These are phyloP conservation scores for Stenopsyche tienmushanensis DNA, from an alignment of 1,140 invertebrate genomes.

Conservation along the genomic window DNA sequence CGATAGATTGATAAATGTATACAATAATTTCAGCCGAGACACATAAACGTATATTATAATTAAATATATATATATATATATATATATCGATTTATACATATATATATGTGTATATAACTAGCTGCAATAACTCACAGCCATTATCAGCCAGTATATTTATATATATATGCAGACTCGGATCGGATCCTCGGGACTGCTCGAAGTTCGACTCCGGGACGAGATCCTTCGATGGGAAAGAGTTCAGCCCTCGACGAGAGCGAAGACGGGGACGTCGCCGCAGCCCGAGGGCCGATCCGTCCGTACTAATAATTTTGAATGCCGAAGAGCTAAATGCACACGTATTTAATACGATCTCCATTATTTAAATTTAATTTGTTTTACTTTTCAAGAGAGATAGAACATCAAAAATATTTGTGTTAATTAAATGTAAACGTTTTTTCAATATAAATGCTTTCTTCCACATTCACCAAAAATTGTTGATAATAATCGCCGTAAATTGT, in stretches of 20 bases:
- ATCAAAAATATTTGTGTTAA: constrained; percentile 40
- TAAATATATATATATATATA: not conserved
- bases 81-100: too few relatives aligned
- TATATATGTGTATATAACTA: not conserved
- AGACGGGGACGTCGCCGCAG: too few relatives aligned
- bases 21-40: constrained; percentile 47
- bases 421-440: constrained; percentile 5
- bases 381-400: constrained; percentile 40
- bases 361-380: constrained; percentile 39
- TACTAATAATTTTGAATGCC: constrained; percentile 39
- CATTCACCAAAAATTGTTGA: constrained; percentile 12
- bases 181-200: too few relatives aligned
- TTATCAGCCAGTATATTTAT: constrained; percentile 20
- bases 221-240: too few relatives aligned
- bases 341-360: constrained; percentile 36
- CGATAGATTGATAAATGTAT: constrained; percentile 39
- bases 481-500: constrained; percentile 19
- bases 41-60: constrained; percentile 45
- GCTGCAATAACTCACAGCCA: too few relatives aligned
- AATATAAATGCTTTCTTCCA: constrained; percentile 17
- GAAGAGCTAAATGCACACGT: constrained; percentile 42
- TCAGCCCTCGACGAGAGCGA: too few relatives aligned
- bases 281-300: not conserved
- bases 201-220: too few relatives aligned
- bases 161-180: not conserved